A percentile compares a stretch with the other conserved stretches of the same genome.
These are phyloP conservation scores for Lophotis ruficrista DNA, from an alignment of 2,113 vertebrate species.

Conservation along the genomic window DNA sequence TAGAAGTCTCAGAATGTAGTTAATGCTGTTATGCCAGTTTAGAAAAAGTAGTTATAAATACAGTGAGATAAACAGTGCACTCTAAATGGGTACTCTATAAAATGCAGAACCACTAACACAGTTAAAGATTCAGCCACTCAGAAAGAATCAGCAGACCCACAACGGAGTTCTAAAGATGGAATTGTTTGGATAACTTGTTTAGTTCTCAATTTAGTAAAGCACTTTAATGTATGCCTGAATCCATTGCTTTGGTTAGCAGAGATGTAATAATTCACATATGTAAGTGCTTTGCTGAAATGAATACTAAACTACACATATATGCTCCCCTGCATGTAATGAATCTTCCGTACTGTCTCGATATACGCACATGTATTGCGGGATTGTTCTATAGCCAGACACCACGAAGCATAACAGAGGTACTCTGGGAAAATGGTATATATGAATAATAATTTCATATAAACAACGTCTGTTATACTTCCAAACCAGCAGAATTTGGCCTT, in stretches of 20 bases:
- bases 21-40: slow-evolving; percentile 17
- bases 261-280: slow-evolving; percentile 61
- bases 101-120: slow-evolving; percentile 24
- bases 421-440: slow-evolving; percentile 36
- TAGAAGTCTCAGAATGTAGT: not conserved
- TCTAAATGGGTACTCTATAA: not conserved
- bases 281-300: slow-evolving; percentile 38
- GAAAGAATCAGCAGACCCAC: slow-evolving; percentile 42
- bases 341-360: not conserved
- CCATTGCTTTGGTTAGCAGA: slow-evolving; percentile 47
- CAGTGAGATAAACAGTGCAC: not conserved
- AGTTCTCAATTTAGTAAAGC: slow-evolving; percentile 59
- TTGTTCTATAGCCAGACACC: slow-evolving; percentile 43
- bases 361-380: not conserved
- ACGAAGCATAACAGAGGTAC: slow-evolving; percentile 8
- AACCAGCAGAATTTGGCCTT: slow-evolving; percentile 46
- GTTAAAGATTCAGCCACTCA: not conserved
- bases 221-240: slow-evolving; percentile 48
- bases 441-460: slow-evolving; percentile 65
- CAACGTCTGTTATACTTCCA: slow-evolving; percentile 49
- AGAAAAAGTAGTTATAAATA: slow-evolving; percentile 1
- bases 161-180: slow-evolving; percentile 48
- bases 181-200: slow-evolving; percentile 57
- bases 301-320: slow-evolving; percentile 37
- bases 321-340: slow-evolving; percentile 40